phyloP scores from a whole-genome alignment of 2,113 vertebrate species.

The Melanotaenia duboulayi region DNA sequence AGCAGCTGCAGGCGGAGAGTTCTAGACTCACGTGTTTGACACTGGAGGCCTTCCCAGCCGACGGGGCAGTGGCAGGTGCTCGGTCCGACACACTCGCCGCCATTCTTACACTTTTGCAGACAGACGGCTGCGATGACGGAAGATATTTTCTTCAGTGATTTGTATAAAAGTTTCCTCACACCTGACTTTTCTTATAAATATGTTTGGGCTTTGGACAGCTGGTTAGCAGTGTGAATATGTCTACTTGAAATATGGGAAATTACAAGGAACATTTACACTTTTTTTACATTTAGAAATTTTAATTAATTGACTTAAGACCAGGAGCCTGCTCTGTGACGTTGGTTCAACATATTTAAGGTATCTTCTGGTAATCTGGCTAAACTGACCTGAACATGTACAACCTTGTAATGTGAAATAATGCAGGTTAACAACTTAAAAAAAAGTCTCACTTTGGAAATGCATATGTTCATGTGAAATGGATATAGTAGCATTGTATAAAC shows the following conservation, averaged over 20 bases:
- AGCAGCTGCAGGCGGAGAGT: background rate
- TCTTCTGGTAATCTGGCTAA: no score
- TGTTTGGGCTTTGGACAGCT: background rate
- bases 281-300: no score
- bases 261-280: no score
- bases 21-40: conserved; percentile 87
- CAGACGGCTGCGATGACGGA: conserved; percentile 84
- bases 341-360: no score
- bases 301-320: no score
- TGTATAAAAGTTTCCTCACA: background rate
- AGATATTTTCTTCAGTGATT: background rate
- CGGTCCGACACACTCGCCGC: conserved; percentile 89
- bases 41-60: conserved; percentile 89
- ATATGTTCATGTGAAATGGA: no score
- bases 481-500: no score
- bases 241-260: no score
- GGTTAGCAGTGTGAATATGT: background rate
- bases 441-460: no score
- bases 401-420: no score
- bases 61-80: conserved; percentile 85
- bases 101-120: conserved; percentile 90
- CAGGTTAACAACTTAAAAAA: no score
- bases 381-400: background rate
- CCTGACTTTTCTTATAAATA: background rate
- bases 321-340: no score